A percentile compares a stretch with the other conserved stretches of the same genome.
phyloP scores from a whole-genome alignment of 2,888 invertebrate species.

The Helleia helle region DNA sequence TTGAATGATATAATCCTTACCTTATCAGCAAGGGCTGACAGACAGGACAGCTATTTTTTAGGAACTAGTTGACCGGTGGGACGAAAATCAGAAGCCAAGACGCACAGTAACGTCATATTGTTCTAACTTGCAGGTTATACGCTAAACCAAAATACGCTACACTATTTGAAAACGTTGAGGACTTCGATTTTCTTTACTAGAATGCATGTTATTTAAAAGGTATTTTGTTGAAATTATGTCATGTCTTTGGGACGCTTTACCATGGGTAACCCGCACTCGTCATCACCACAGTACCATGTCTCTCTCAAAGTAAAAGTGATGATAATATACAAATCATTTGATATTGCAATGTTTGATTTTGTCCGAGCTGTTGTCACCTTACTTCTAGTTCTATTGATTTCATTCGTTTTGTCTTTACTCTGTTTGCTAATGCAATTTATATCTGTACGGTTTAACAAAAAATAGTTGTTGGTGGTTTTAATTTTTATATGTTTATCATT shows the following conservation, averaged over 20 bases:
- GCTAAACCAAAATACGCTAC: not conserved
- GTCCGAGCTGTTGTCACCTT: not conserved
- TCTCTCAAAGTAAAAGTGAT: not conserved
- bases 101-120: not conserved
- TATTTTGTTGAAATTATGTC: not conserved
- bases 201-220: not conserved
- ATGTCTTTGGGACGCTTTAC: not conserved
- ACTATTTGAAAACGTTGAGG: slow-evolving; percentile 7
- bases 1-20: too few species aligned
- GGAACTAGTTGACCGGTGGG: too few species aligned
- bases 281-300: not conserved
- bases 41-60: too few species aligned
- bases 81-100: too few species aligned
- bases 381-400: not conserved
- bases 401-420: not conserved
- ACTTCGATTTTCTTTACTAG: slow-evolving; percentile 4
- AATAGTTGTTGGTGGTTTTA: too few species aligned
- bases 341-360: not conserved
- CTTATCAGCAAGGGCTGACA: too few species aligned
- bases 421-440: not conserved
- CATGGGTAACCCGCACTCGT: not conserved
- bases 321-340: not conserved
- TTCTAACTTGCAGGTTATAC: slow-evolving; percentile 1
- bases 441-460: too few species aligned
- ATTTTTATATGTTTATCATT: too few species aligned